A percentile compares a stretch with the other conserved stretches of the same genome.
Evolutionary conservation across 2,888 invertebrate species (phyloP).

Genomic region (Ennomos erosarius): DNA sequence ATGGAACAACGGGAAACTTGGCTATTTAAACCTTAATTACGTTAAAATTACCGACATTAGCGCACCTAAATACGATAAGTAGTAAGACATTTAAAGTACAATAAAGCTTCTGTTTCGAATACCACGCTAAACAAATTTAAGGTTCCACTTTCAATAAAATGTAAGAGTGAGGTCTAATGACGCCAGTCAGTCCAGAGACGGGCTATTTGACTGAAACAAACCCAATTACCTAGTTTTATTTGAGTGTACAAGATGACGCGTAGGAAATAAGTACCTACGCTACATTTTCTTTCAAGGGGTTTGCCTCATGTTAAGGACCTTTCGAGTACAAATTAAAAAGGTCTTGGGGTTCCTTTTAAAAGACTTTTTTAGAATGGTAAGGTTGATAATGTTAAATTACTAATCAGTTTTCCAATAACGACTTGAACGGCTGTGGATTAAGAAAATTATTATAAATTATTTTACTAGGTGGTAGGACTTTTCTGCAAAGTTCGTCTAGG

Average conservation of each 20-base stretch:
- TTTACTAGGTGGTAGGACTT: no score
- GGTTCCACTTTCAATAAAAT: slow-evolving; percentile 53
- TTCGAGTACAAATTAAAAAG: slow-evolving; percentile 30
- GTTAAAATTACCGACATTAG: slow-evolving; percentile 42
- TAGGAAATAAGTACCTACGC: slow-evolving; percentile 36
- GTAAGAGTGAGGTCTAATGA: slow-evolving; percentile 54
- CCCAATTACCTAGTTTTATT: slow-evolving; percentile 62
- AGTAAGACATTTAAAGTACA: slow-evolving; percentile 43
- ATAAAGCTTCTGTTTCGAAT: slow-evolving; percentile 42
- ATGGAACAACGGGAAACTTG: slow-evolving; percentile 30
- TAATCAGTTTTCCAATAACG: no score
- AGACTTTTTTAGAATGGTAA: slow-evolving; percentile 8
- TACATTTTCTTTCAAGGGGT: slow-evolving; percentile 40
- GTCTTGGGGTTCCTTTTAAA: slow-evolving; percentile 18
- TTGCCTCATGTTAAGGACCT: slow-evolving; percentile 30
- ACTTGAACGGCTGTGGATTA: no score
- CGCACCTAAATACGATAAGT: slow-evolving; percentile 36
- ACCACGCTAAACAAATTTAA: slow-evolving; percentile 46
- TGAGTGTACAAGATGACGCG: slow-evolving; percentile 48
- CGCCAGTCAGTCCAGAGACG: slow-evolving; percentile 48
- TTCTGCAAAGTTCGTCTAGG: no score
- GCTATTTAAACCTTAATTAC: slow-evolving; percentile 37
- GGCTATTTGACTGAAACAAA: slow-evolving; percentile 59
- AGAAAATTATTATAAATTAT: no score
- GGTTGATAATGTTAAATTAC: background rate